Percentiles rank a stretch among this genome's conserved stretches.
Evolutionary conservation across 2,888 invertebrate genomes (phyloP).

Genomic region (Halocaridina rubra): DNA sequence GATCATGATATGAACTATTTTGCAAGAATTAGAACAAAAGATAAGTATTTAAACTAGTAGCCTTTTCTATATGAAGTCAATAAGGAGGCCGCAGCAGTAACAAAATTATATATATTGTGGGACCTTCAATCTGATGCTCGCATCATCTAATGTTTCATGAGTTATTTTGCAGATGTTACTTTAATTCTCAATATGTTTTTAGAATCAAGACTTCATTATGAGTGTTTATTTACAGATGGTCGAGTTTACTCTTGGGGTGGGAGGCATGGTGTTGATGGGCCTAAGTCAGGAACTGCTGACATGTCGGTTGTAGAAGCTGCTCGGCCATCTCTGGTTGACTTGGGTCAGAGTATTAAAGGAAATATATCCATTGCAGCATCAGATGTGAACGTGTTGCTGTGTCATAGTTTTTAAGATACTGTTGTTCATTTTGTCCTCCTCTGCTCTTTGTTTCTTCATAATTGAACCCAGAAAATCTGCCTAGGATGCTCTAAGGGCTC

Average conservation of each 20-base stretch:
- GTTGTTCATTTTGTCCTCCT: too few relatives aligned
- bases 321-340: neutral
- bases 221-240: neutral
- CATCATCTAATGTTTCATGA: neutral
- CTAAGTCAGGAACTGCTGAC: neutral
- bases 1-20: too few relatives aligned
- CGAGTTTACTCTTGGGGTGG: conserved; percentile 26
- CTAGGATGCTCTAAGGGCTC: too few relatives aligned
- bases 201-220: neutral
- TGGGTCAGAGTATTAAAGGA: neutral
- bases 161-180: too few relatives aligned
- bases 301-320: neutral
- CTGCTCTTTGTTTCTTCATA: too few relatives aligned
- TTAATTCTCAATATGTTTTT: neutral
- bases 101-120: too few relatives aligned
- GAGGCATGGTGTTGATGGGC: neutral
- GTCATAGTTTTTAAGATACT: neutral
- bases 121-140: neutral
- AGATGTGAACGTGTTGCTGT: neutral
- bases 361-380: conserved; percentile 3
- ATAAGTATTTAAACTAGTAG: too few relatives aligned
- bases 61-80: too few relatives aligned
- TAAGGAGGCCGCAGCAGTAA: too few relatives aligned
- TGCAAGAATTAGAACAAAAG: too few relatives aligned
- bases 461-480: too few relatives aligned